These are phyloP conservation scores for Otolemur crassicaudatus DNA, from an alignment of 2,797 vertebrate genomes.

Conservation along the genomic window DNA sequence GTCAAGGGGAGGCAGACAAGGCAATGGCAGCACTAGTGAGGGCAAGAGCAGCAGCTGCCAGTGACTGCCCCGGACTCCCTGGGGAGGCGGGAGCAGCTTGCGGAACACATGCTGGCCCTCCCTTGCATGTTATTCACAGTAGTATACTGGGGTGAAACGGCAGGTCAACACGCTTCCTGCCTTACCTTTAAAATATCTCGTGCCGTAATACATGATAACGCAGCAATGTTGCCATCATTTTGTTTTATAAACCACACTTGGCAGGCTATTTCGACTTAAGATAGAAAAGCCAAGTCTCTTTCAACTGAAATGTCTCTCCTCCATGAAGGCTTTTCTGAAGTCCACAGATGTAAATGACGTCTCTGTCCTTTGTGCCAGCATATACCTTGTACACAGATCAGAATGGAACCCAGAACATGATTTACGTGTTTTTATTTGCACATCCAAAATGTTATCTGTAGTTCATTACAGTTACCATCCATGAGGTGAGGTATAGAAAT, in stretches of 20 bases:
- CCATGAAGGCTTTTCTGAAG: slow-evolving; percentile 17
- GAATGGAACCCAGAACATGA: not conserved
- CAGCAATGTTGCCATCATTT: not conserved
- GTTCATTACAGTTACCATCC: not conserved
- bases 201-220: not conserved
- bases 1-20: slow-evolving; percentile 77
- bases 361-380: not conserved
- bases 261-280: slow-evolving; percentile 28
- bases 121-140: slow-evolving; percentile 59
- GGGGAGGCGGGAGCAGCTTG: slow-evolving; percentile 75
- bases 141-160: slow-evolving; percentile 41
- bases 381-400: not conserved
- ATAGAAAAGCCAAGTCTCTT: slow-evolving; percentile 27
- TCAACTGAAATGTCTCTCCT: slow-evolving; percentile 34
- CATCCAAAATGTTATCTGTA: not conserved
- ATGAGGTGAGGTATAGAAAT: not conserved
- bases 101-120: slow-evolving; percentile 73
- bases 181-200: slow-evolving; percentile 63
- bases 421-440: slow-evolving; percentile 8
- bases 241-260: slow-evolving; percentile 33
- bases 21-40: slow-evolving; percentile 49
- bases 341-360: not conserved
- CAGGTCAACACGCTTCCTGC: slow-evolving; percentile 1
- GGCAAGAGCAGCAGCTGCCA: slow-evolving; percentile 75
- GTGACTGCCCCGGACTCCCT: slow-evolving; percentile 45